phyloP scores from a whole-genome alignment of 2,797 vertebrate genomes.

The Oryzias dopingdopingensis region DNA sequence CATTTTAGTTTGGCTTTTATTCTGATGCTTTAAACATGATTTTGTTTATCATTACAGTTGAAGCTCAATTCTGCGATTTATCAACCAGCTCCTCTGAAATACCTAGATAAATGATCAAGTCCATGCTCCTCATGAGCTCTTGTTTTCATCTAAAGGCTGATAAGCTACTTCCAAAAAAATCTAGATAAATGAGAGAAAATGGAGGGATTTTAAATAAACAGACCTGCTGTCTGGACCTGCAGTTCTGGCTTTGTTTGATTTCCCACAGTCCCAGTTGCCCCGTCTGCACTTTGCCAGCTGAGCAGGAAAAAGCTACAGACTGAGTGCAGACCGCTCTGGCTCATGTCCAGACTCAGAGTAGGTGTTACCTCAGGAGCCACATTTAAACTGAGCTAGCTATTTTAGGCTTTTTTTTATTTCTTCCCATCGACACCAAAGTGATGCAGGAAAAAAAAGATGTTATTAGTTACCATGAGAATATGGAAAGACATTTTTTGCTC shows the following conservation, averaged over 20 bases:
- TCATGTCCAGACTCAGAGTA: constrained; percentile 15
- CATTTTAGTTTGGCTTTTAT: too few species aligned
- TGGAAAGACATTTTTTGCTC: neutral
- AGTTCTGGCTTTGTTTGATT: constrained; percentile 30
- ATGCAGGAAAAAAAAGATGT: constrained; percentile 15
- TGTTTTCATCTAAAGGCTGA: too few species aligned
- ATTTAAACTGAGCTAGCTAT: constrained; percentile 13
- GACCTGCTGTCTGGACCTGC: constrained; percentile 33
- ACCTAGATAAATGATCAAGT: too few species aligned
- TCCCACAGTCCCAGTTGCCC: constrained; percentile 35
- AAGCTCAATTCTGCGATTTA: too few species aligned
- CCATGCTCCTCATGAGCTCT: too few species aligned
- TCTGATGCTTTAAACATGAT: too few species aligned
- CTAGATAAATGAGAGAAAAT: too few species aligned
- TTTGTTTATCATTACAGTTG: too few species aligned
- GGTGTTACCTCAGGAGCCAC: constrained; percentile 41
- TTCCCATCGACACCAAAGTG: constrained; percentile 5
- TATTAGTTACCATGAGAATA: neutral
- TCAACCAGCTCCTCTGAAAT: too few species aligned
- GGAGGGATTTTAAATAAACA: constrained; percentile 23
- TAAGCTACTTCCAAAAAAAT: too few species aligned
- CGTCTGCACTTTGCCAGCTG: neutral
- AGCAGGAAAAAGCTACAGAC: constrained; percentile 29
- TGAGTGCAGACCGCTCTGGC: constrained; percentile 34
- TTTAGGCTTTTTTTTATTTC: neutral